A percentile compares a stretch with the other conserved stretches of the same genome.
These are phyloP conservation scores for Tympanuchus pallidicinctus DNA, from an alignment of 2,113 vertebrate species.

Conservation along the genomic window DNA sequence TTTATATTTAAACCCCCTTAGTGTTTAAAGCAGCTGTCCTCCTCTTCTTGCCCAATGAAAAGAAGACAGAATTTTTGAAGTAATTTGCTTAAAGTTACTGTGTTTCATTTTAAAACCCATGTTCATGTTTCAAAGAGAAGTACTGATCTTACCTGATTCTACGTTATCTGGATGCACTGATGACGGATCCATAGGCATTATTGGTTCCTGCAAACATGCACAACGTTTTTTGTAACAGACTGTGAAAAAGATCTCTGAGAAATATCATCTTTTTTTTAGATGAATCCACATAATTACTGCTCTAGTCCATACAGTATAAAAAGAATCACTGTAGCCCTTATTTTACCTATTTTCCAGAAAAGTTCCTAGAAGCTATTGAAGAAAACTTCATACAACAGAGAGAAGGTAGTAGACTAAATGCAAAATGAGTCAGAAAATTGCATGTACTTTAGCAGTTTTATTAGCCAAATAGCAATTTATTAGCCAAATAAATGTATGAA, in stretches of 20 bases:
- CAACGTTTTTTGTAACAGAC: neutral
- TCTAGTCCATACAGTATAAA: neutral
- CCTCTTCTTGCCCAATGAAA: neutral
- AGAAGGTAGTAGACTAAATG: neutral
- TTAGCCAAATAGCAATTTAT: neutral
- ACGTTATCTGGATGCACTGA: slow-evolving; percentile 83
- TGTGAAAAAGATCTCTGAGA: neutral
- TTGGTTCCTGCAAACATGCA: slow-evolving; percentile 84
- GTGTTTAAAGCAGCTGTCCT: neutral
- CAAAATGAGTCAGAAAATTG: neutral
- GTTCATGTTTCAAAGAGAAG: neutral
- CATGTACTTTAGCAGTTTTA: neutral
- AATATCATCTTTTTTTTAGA: neutral
- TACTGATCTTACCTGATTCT: slow-evolving; percentile 83
- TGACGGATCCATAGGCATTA: slow-evolving; percentile 82
- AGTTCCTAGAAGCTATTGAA: neutral
- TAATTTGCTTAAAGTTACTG: neutral
- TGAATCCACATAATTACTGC: neutral
- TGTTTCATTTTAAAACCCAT: neutral
- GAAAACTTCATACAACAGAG: neutral
- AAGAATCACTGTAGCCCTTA: neutral
- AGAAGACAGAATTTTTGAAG: rapidly evolving
- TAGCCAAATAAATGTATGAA: neutral
- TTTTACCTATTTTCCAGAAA: neutral
- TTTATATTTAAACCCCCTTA: neutral